These are phyloP conservation scores for Patella vulgata DNA, from an alignment of 1,140 invertebrate species.

Conservation along the genomic window DNA sequence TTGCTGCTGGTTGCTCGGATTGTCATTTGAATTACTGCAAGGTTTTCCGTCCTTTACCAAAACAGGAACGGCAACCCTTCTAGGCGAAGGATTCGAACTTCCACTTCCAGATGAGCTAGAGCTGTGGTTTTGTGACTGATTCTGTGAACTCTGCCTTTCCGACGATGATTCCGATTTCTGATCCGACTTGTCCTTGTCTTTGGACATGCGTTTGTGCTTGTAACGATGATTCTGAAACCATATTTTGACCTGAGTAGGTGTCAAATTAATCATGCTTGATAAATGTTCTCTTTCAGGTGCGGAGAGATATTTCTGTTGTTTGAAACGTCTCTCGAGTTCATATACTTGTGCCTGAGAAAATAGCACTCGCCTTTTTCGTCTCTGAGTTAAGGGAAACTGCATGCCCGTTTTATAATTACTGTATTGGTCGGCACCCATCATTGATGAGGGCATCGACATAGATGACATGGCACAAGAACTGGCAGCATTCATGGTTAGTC, in stretches of 20 bases:
- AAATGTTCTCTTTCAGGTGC: conserved; percentile 96
- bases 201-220: conserved; percentile 75
- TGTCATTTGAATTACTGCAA: conserved; percentile 38
- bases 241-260: conserved; percentile 93
- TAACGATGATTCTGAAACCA: conserved; percentile 89
- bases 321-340: conserved; percentile 93
- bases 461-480: conserved; percentile 61
- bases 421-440: conserved; percentile 52
- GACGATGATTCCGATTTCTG: conserved; percentile 5
- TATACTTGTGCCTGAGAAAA: conserved; percentile 95
- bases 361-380: conserved; percentile 91
- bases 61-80: conserved; percentile 94
- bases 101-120: conserved; percentile 4
- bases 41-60: conserved; percentile 97
- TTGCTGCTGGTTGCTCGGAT: conserved; percentile 17
- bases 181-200: conserved; percentile 66
- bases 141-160: too few relatives aligned
- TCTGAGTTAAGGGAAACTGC: conserved; percentile 60
- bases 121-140: conserved; percentile 17
- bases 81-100: conserved; percentile 68
- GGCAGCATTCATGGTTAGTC: conserved; percentile 56
- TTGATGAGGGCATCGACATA: conserved; percentile 51
- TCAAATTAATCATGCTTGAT: conserved; percentile 90
- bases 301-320: conserved; percentile 94
- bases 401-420: conserved; percentile 44